phyloP scores from a whole-genome alignment of 2,113 vertebrate genomes.

The Microcebus murinus region DNA sequence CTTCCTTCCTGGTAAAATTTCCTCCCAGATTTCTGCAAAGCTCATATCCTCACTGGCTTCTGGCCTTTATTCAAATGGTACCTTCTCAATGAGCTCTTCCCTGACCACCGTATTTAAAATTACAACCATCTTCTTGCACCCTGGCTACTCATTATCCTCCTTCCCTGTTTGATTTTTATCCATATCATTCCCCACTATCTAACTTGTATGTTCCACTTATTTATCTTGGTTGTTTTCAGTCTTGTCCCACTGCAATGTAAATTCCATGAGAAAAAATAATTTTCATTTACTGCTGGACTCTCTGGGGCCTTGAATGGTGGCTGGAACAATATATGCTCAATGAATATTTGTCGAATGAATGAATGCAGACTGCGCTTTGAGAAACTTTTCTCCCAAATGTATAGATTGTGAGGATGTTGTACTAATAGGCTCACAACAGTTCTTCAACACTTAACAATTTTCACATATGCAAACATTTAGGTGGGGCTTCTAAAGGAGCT shows the following conservation, averaged over 20 bases:
- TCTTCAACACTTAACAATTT: background rate
- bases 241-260: background rate
- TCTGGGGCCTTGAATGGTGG: background rate
- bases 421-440: background rate
- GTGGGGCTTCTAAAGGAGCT: background rate
- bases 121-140: background rate
- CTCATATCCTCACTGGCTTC: background rate
- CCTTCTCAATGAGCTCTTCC: background rate
- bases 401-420: background rate
- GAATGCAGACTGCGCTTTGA: background rate
- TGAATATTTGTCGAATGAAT: background rate
- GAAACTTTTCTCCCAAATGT: background rate
- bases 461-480: background rate
- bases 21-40: background rate
- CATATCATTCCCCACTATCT: background rate
- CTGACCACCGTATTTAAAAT: background rate
- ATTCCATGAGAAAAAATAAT: background rate
- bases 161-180: background rate
- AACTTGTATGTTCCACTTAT: background rate
- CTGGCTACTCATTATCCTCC: background rate
- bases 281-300: background rate
- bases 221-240: background rate
- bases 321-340: background rate
- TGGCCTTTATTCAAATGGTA: background rate
- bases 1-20: background rate